These are phyloP conservation scores for Zoanthus sociatus DNA, from an alignment of 92 coral and sea anemone species.

Conservation along the genomic window DNA sequence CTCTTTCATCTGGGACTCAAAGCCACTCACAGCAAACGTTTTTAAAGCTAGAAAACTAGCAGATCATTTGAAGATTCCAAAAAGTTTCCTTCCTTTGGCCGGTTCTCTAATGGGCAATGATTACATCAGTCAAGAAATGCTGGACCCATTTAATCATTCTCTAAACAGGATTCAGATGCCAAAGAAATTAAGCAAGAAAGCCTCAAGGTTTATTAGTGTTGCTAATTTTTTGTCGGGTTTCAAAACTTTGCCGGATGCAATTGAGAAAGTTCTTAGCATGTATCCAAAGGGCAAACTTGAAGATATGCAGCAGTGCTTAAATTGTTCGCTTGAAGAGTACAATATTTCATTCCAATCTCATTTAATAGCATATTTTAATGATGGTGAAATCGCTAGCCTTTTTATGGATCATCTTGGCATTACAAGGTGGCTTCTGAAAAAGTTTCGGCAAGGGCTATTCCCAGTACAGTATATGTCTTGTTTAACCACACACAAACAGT, in stretches of 20 bases:
- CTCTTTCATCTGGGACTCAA: constrained; percentile 55
- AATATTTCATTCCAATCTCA: constrained; percentile 50
- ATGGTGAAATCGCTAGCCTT: constrained; percentile 49
- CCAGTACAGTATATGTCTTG: constrained; percentile 59
- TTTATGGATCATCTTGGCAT: constrained; percentile 49
- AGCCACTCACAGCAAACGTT: constrained; percentile 54
- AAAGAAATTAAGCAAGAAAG: constrained; percentile 33
- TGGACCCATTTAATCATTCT: constrained; percentile 63
- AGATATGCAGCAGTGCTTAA: constrained; percentile 53
- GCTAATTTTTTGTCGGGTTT: constrained; percentile 65
- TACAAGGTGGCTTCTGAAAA: constrained; percentile 64
- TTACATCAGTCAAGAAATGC: constrained; percentile 60
- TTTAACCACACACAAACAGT: constrained; percentile 60
- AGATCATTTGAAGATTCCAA: constrained; percentile 63
- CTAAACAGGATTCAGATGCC: constrained; percentile 55
- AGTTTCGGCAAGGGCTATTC: constrained; percentile 73
- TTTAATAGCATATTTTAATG: constrained; percentile 58
- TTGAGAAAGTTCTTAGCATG: constrained; percentile 51
- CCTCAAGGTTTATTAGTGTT: constrained; percentile 53
- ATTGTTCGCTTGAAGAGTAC: constrained; percentile 77
- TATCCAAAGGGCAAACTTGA: constrained; percentile 15
- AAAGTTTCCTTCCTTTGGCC: constrained; percentile 71
- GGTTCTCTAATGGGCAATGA: constrained; percentile 95
- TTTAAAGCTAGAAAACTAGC: constrained; percentile 69
- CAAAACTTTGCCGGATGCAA: constrained; percentile 54